These are phyloP conservation scores for Parotocinclus haroldoi DNA, from an alignment of 2,797 vertebrate genomes.

Conservation along the genomic window DNA sequence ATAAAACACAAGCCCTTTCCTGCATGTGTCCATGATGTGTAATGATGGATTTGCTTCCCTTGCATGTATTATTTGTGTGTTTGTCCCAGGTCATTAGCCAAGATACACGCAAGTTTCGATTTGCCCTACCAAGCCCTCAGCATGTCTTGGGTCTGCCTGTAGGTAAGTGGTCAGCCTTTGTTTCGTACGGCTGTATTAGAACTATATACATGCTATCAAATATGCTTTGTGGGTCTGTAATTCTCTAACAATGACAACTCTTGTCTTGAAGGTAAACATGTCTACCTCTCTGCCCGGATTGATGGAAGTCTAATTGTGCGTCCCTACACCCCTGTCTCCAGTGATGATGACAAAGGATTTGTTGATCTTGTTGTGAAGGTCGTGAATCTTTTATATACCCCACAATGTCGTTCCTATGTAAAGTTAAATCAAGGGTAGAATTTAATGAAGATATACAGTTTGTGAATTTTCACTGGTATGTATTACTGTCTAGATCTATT, in stretches of 20 bases:
- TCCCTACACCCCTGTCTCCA: conserved; percentile 71
- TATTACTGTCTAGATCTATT: conserved; percentile 60
- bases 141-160: conserved; percentile 69
- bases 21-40: too few relatives aligned
- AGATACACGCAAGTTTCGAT: conserved; percentile 69
- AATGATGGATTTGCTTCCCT: too few relatives aligned
- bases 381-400: conserved; percentile 2
- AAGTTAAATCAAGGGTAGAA: too few relatives aligned
- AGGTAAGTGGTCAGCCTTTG: conserved; percentile 55
- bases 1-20: too few relatives aligned
- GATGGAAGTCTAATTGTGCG: conserved; percentile 67
- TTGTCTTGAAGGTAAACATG: conserved; percentile 60
- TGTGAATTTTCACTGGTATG: background rate
- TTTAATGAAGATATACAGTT: background rate
- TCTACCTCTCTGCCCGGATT: conserved; percentile 69
- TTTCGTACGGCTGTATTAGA: background rate
- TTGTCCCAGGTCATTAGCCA: conserved; percentile 61
- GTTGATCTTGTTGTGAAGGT: conserved; percentile 75
- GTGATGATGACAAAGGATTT: conserved; percentile 66
- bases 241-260: background rate
- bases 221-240: background rate
- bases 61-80: background rate
- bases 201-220: background rate
- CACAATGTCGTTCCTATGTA: too few relatives aligned
- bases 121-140: conserved; percentile 64